Evolutionary conservation across 2,888 invertebrate genomes (phyloP).

Genomic region (Diaphora mendica): DNA sequence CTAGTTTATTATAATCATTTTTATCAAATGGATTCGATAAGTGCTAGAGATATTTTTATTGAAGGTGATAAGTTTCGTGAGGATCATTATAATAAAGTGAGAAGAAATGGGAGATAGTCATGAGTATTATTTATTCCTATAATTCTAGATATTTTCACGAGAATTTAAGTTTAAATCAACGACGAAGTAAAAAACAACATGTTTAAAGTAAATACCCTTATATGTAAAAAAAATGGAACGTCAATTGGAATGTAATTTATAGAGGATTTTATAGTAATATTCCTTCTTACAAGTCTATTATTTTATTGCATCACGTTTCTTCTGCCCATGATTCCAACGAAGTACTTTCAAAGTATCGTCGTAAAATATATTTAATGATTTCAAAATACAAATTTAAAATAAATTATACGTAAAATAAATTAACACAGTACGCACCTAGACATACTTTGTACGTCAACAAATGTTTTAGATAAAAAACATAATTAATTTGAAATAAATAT

Average conservation of each 20-base stretch:
- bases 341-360: background rate
- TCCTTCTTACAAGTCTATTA: background rate
- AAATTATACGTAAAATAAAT: background rate
- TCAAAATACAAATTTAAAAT: no score
- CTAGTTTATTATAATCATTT: slow-evolving; percentile 35
- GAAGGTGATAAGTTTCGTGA: slow-evolving; percentile 31
- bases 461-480: background rate
- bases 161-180: slow-evolving; percentile 1
- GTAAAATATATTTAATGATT: background rate
- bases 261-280: background rate
- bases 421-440: background rate
- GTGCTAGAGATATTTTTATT: slow-evolving; percentile 36
- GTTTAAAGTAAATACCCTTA: background rate
- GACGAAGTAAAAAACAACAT: background rate
- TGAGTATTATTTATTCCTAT: slow-evolving; percentile 25
- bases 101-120: slow-evolving; percentile 34
- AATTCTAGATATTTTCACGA: slow-evolving; percentile 19
- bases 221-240: background rate
- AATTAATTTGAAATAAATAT: background rate
- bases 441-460: background rate
- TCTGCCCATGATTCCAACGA: background rate
- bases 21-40: slow-evolving; percentile 29
- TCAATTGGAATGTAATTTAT: background rate
- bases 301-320: background rate
- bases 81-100: slow-evolving; percentile 28